Evolutionary conservation across 2,888 invertebrate species (phyloP).

Genomic region (Lepas anatifera): DNA sequence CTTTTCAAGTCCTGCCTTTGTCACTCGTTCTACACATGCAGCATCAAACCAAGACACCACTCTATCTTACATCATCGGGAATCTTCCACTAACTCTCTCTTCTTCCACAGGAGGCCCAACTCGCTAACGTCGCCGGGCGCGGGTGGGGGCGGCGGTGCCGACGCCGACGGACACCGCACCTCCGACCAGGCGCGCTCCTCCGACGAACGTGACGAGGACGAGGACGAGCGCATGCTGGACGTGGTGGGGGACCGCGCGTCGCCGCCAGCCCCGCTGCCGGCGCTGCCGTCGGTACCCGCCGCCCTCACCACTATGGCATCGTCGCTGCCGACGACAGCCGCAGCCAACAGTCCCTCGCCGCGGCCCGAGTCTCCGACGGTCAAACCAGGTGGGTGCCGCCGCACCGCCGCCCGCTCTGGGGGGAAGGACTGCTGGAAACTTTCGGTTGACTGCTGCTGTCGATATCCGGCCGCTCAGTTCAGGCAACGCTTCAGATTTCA

Average conservation of each 20-base stretch:
- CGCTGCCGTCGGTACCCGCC: neutral
- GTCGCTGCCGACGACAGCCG: neutral
- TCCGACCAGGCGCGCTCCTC: conserved; percentile 5
- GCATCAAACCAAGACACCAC: no score
- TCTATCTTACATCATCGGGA: no score
- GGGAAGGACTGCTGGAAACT: no score
- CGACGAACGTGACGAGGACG: conserved; percentile 34
- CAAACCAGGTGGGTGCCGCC: neutral
- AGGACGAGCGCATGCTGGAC: conserved; percentile 72
- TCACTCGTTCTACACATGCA: no score
- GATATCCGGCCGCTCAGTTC: no score
- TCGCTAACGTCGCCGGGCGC: neutral
- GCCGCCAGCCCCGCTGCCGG: conserved; percentile 7
- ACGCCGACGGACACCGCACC: conserved; percentile 19
- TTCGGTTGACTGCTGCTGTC: no score
- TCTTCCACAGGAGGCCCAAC: conserved; percentile 8
- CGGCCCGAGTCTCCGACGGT: neutral
- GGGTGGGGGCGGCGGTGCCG: neutral
- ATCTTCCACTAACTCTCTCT: neutral
- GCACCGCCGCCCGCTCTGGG: no score
- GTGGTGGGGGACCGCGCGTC: conserved; percentile 50
- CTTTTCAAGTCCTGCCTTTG: no score
- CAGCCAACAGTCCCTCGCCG: neutral
- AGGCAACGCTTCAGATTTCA: no score
- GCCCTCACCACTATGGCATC: no score